A percentile compares a stretch with the other conserved stretches of the same genome.
phyloP scores from a whole-genome alignment of 2,113 vertebrate species.

The Plecturocebus donacophilus region DNA sequence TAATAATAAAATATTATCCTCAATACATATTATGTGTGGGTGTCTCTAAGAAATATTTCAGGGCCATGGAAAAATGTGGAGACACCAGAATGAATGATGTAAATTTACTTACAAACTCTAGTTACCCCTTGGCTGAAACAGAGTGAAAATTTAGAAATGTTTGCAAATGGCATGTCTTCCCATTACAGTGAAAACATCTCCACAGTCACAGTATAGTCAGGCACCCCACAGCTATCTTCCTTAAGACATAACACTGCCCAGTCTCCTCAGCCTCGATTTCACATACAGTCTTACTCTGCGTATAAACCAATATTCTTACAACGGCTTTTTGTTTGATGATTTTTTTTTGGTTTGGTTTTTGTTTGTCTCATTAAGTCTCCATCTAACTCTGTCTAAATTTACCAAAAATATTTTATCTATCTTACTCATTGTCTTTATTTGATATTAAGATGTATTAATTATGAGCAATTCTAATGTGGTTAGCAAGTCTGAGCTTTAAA shows the following conservation, averaged over 20 bases:
- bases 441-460: neutral
- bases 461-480: neutral
- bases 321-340: neutral
- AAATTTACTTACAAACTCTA: slow-evolving; percentile 30
- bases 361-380: neutral
- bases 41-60: slow-evolving; percentile 26
- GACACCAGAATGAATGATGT: neutral
- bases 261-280: neutral
- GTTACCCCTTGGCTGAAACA: neutral
- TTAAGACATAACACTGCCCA: neutral
- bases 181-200: neutral
- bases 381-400: neutral
- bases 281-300: neutral
- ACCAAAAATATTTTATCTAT: neutral
- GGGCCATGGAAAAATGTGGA: neutral
- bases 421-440: slow-evolving; percentile 31
- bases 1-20: neutral
- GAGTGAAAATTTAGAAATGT: neutral
- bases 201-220: neutral
- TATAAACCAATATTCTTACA: neutral
- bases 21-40: neutral
- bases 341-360: neutral
- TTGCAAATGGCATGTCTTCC: slow-evolving; percentile 4
- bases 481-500: slow-evolving; percentile 24
- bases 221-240: neutral